phyloP scores from a whole-genome alignment of 2,113 vertebrate genomes.

The Megalops atlanticus region DNA sequence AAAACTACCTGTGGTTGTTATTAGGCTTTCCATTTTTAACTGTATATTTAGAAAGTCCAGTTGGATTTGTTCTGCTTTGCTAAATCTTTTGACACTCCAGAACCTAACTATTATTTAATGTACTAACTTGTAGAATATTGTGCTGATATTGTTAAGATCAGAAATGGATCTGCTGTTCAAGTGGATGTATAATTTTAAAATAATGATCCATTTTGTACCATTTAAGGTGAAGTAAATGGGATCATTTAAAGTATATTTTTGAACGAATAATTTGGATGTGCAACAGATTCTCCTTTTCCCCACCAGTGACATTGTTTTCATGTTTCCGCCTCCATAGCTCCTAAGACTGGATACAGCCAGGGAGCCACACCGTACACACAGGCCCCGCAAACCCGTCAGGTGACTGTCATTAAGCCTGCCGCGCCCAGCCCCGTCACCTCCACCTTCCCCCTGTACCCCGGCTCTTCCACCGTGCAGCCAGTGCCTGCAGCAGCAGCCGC shows the following conservation, averaged over 20 bases:
- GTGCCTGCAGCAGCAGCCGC: constrained; percentile 71
- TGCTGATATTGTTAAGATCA: too few relatives aligned
- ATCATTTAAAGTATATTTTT: too few relatives aligned
- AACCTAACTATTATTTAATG: too few relatives aligned
- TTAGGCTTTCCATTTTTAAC: neutral
- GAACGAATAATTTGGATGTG: neutral
- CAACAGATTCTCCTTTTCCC: neutral
- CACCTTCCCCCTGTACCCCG: constrained; percentile 96
- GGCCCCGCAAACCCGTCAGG: constrained; percentile 93
- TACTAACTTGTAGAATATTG: too few relatives aligned
- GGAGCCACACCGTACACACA: constrained; percentile 93
- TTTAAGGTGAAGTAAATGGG: neutral
- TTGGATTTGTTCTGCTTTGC: too few relatives aligned
- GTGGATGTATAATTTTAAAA: too few relatives aligned
- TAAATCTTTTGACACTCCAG: neutral
- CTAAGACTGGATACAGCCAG: constrained; percentile 93
- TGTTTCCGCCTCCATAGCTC: constrained; percentile 67
- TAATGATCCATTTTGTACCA: neutral
- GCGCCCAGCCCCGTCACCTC: constrained; percentile 92
- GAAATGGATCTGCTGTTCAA: too few relatives aligned
- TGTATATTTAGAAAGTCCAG: too few relatives aligned
- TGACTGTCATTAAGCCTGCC: constrained; percentile 96
- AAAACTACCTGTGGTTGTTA: neutral
- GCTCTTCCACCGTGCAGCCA: constrained; percentile 94
- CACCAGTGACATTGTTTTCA: neutral